Evolutionary conservation across 2,113 vertebrate genomes (phyloP).

Genomic region (Pelmatolapia mariae): DNA sequence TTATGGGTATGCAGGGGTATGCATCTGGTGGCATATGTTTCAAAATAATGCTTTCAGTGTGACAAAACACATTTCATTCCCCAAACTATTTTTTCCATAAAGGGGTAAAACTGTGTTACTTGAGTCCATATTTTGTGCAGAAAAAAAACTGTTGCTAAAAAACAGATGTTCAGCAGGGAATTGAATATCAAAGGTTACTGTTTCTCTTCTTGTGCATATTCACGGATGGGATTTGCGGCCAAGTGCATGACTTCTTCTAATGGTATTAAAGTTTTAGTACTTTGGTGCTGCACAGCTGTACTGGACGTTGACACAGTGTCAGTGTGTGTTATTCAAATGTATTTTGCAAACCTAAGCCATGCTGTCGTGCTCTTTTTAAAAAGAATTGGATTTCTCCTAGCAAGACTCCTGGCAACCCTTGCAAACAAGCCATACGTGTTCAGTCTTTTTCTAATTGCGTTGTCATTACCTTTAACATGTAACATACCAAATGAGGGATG

Average conservation of each 20-base stretch:
- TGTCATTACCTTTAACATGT: not conserved
- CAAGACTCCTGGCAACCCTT: not conserved
- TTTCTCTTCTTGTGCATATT: constrained; percentile 3
- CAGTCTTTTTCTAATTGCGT: not conserved
- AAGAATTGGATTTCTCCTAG: not conserved
- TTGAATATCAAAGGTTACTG: constrained; percentile 11
- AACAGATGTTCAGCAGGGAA: constrained; percentile 40
- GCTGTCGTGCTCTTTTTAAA: not conserved
- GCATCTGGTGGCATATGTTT: not conserved
- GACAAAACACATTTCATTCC: not conserved
- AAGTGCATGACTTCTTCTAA: constrained; percentile 28
- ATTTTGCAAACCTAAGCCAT: not conserved
- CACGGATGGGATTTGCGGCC: not conserved
- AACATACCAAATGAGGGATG: not conserved
- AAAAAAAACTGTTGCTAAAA: not conserved
- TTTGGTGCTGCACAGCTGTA: constrained; percentile 26
- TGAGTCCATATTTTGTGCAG: not conserved
- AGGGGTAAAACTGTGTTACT: not conserved
- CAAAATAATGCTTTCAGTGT: not conserved
- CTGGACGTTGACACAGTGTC: not conserved
- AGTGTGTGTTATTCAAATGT: not conserved
- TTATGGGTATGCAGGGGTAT: not conserved
- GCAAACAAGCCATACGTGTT: not conserved
- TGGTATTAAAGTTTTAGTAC: constrained; percentile 1
- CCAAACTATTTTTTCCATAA: not conserved